Evolutionary conservation across 2,113 vertebrate species (phyloP).

Genomic region (Peromyscus polionotus): DNA sequence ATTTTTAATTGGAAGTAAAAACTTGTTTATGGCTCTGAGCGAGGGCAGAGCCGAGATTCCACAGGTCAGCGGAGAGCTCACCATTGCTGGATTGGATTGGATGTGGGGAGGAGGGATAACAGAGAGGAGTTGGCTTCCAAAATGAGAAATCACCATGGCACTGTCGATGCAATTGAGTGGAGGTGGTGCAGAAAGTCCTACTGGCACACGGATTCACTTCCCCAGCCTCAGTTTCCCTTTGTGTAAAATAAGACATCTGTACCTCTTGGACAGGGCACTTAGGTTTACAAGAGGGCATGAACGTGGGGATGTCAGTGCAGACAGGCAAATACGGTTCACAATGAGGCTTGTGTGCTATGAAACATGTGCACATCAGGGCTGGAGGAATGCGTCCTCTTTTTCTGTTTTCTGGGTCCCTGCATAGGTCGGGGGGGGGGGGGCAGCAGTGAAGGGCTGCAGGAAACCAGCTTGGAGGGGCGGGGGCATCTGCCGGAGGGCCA

Average conservation of each 20-base stretch:
- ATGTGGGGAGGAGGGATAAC: slow-evolving; percentile 29
- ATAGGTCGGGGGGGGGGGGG: not conserved
- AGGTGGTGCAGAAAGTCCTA: not conserved
- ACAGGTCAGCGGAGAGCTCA: slow-evolving; percentile 56
- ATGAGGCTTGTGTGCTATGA: not conserved
- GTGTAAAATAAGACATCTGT: not conserved
- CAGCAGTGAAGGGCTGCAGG: not conserved
- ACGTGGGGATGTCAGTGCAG: not conserved
- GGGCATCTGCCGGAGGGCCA: not conserved
- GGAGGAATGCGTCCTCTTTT: not conserved
- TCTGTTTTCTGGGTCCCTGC: not conserved
- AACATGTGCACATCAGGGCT: not conserved
- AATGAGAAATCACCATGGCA: not conserved
- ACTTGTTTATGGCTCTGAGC: slow-evolving; percentile 45
- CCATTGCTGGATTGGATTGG: not conserved
- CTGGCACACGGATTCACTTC: not conserved
- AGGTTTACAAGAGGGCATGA: not conserved
- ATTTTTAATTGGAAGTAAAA: slow-evolving; percentile 75
- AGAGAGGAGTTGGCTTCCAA: slow-evolving; percentile 53
- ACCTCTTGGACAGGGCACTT: not conserved
- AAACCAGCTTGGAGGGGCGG: not conserved
- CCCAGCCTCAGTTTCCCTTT: slow-evolving; percentile 51
- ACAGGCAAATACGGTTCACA: not conserved
- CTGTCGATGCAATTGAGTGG: not conserved
- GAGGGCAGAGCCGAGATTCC: slow-evolving; percentile 56